A percentile compares a stretch with the other conserved stretches of the same genome.
phyloP scores from a whole-genome alignment of 2,113 vertebrate species.

The Miniopterus natalensis region DNA sequence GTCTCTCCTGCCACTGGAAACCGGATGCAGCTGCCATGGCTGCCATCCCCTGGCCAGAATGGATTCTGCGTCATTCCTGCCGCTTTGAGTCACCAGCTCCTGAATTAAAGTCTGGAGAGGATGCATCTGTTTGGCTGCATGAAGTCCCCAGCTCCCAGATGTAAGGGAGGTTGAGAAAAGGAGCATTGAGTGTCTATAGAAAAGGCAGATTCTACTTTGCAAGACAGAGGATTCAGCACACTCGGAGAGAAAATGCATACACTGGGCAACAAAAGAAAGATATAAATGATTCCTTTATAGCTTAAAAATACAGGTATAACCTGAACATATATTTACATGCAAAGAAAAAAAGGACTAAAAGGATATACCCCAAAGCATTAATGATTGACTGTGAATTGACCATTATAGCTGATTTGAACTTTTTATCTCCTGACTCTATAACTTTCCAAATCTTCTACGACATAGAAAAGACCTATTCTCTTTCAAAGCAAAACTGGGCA shows the following conservation, averaged over 20 bases:
- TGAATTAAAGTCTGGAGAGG: slow-evolving; percentile 73
- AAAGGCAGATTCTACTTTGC: not conserved
- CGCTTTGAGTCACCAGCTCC: slow-evolving; percentile 73
- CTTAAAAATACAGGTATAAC: slow-evolving; percentile 27
- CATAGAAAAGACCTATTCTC: not conserved
- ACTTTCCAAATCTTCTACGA: slow-evolving; percentile 48
- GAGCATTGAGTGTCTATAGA: not conserved
- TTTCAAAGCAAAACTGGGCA: not conserved
- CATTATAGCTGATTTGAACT: not conserved
- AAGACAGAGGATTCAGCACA: not conserved
- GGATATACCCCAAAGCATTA: not conserved
- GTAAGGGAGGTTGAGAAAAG: not conserved
- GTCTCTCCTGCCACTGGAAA: slow-evolving; percentile 64
- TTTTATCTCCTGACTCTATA: slow-evolving; percentile 50
- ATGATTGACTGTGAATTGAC: slow-evolving; percentile 21
- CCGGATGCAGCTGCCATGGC: slow-evolving; percentile 80
- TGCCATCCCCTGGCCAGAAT: slow-evolving; percentile 41
- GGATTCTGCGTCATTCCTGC: slow-evolving; percentile 70
- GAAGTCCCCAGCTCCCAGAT: not conserved
- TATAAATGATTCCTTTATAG: not conserved
- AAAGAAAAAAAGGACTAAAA: slow-evolving; percentile 37
- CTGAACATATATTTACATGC: not conserved
- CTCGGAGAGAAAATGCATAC: not conserved
- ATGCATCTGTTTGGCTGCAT: slow-evolving; percentile 65
- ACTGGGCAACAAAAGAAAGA: not conserved